Conservation (phyloP, 2,113 vertebrate species). For the Zosterops lateralis region DNA sequence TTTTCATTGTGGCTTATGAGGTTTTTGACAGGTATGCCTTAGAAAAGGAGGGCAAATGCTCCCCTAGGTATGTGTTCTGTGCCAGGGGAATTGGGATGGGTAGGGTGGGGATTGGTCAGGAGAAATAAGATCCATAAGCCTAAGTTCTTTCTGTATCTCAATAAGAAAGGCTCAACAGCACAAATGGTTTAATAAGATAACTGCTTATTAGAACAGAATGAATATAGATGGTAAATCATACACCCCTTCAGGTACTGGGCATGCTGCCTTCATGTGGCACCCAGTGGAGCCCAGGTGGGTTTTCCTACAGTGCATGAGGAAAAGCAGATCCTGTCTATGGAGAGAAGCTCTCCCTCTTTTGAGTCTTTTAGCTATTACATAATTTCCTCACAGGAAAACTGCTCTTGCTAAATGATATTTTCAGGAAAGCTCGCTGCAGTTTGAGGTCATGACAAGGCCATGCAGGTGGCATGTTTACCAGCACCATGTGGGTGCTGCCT, state of each 20-base stretch:
- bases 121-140: not conserved
- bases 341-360: not conserved
- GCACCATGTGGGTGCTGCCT: not conserved
- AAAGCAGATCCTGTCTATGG: not conserved
- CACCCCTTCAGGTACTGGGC: not conserved
- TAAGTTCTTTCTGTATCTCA: not conserved
- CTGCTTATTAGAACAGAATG: not conserved
- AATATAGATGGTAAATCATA: not conserved
- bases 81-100: accelerated
- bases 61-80: not conserved
- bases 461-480: accelerated
- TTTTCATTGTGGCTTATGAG: not conserved
- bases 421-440: not conserved
- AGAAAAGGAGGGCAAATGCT: not conserved
- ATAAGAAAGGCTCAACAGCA: accelerated
- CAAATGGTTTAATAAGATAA: not conserved
- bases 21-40: not conserved
- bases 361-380: not conserved
- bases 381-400: not conserved
- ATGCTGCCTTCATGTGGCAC: not conserved
- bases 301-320: accelerated
- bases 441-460: not conserved
- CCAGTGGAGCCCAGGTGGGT: not conserved
- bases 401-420: not conserved
- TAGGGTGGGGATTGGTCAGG: accelerated